Conservation (phyloP, 2,113 vertebrate species). For the Prionailurus viverrinus region DNA sequence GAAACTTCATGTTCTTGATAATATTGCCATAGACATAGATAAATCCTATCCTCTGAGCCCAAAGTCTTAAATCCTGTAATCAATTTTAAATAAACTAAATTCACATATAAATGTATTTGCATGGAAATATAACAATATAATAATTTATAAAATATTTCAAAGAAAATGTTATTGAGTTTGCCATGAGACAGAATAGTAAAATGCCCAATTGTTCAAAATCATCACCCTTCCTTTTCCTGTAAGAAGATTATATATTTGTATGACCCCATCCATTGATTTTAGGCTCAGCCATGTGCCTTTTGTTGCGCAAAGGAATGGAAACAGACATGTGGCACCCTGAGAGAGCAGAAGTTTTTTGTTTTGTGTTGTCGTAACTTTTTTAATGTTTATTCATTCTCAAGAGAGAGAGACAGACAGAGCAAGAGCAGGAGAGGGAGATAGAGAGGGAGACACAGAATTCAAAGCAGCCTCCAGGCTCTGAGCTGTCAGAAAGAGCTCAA, state of each 20-base stretch:
- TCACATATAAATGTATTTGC: slow-evolving; percentile 29
- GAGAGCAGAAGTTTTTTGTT: background rate
- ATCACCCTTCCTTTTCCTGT: background rate
- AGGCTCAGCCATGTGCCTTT: background rate
- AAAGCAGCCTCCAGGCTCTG: too few species aligned
- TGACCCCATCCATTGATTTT: background rate
- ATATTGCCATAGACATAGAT: background rate
- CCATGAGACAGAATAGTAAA: background rate
- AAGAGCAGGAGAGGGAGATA: too few species aligned
- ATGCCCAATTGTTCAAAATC: background rate
- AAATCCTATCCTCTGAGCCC: background rate
- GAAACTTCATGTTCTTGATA: background rate
- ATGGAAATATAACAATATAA: background rate
- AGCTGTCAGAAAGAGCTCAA: too few species aligned
- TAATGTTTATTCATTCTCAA: too few species aligned
- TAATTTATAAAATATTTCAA: slow-evolving; percentile 3
- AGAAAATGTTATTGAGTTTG: background rate
- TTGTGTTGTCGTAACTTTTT: too few species aligned
- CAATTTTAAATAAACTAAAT: slow-evolving; percentile 47
- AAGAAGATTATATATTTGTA: background rate
- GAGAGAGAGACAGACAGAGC: too few species aligned
- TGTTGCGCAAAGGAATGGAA: background rate
- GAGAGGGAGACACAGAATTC: too few species aligned
- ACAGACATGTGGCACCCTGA: accelerated
- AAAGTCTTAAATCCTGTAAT: background rate